Conservation (phyloP, 2,888 invertebrate genomes). For the Atherix ibis region DNA sequence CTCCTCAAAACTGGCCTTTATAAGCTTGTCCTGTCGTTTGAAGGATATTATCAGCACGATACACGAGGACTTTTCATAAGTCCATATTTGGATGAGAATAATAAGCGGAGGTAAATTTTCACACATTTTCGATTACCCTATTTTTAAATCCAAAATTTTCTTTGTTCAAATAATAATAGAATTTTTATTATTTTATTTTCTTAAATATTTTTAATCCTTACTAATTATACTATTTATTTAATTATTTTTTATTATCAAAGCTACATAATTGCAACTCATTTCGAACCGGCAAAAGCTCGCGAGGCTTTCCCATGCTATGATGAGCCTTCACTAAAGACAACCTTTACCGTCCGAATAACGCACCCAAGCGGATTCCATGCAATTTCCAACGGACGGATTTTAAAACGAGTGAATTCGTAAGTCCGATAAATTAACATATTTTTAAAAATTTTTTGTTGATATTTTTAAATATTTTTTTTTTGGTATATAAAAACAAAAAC, state of each 20-base stretch:
- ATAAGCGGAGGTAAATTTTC: neutral
- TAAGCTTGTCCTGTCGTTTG: neutral
- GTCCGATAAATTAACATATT: no score
- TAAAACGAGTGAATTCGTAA: no score
- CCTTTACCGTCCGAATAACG: constrained; percentile 40
- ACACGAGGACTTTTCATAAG: constrained; percentile 1
- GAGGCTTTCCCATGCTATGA: constrained; percentile 54
- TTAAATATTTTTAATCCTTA: no score
- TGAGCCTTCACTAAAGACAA: constrained; percentile 46
- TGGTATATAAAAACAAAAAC: no score
- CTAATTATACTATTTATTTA: no score
- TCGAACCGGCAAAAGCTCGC: constrained; percentile 43
- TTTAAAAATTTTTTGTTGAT: no score
- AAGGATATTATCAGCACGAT: neutral
- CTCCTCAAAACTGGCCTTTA: neutral
- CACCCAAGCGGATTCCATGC: constrained; percentile 25
- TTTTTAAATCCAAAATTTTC: no score
- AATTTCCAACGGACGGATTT: constrained; percentile 13
- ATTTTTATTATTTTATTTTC: no score
- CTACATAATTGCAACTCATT: constrained; percentile 41
- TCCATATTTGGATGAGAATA: neutral
- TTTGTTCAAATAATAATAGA: no score
- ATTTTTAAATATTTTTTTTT: no score
- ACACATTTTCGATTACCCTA: no score
- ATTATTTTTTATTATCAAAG: constrained; percentile 44